Conservation (phyloP, 2,113 vertebrate species). For the Asarcornis scutulata region DNA sequence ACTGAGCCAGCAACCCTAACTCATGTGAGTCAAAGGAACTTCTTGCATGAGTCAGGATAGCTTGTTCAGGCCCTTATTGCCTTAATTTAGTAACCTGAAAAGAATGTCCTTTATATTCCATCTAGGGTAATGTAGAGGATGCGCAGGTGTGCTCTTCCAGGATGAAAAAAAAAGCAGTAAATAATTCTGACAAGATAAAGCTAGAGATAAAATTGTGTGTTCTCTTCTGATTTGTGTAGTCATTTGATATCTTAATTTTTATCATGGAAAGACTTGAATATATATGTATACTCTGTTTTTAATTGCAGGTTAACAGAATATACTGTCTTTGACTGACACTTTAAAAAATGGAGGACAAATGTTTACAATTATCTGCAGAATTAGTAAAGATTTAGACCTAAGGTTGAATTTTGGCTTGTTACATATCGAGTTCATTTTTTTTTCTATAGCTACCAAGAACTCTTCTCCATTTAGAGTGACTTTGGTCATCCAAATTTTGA, state of each 20-base stretch:
- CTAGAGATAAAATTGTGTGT: constrained; percentile 35
- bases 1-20: neutral
- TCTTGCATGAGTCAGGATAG: neutral
- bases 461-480: neutral
- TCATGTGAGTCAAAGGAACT: neutral
- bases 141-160: constrained; percentile 30
- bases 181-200: constrained; percentile 46
- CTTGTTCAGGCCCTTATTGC: neutral
- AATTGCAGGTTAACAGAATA: constrained; percentile 30
- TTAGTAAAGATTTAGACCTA: neutral
- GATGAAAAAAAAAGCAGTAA: constrained; percentile 14
- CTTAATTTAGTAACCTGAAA: neutral
- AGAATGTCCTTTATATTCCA: neutral
- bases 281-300: neutral
- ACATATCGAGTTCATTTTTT: neutral
- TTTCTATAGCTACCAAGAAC: neutral
- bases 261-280: neutral
- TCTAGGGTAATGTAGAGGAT: neutral
- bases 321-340: neutral
- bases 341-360: neutral
- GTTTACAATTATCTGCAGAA: neutral
- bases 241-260: constrained; percentile 65
- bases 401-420: neutral
- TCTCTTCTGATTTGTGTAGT: constrained; percentile 36
- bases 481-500: neutral